Evolutionary conservation across 2,113 vertebrate species (phyloP), one percentile per base, ranked within the genome.

Genomic region (Aramus guarauna): DNA sequence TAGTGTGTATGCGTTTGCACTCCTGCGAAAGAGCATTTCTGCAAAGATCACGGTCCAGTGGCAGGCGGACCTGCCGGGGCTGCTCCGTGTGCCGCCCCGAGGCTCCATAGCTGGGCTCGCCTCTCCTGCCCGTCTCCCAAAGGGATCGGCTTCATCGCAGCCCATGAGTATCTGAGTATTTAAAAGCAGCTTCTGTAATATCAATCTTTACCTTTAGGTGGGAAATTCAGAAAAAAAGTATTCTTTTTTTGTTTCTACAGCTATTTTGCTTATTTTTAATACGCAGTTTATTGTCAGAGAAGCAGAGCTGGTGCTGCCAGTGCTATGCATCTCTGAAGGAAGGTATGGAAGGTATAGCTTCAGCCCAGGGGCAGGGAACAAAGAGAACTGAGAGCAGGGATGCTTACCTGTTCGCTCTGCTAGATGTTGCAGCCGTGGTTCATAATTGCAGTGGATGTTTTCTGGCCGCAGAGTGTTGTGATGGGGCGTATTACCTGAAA

Each of bases 1-100:
- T 9, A 23, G 27, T 1, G 26, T 21, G 1, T 13, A 4, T 15
- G 21, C 2, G 1, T 37, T 34, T 23, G 34, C 17, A 2, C 22
- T 22, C 23, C 53, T 59, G 34, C 4, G 34, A 9, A 66, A 2
- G 8, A 29, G 47, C 22, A 4, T 12, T 30, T n/a, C 2, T 11
- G 29, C 15, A 3, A 29, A 29, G 34, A 16, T 5, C 2, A 2
- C 22, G 18, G 36, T 5, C 9, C 15, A 1, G 53, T 1, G 16
- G 45, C 22, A 3, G 16, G 63, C 2, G 3, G 37, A 9, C 11
- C 12, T 43, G 56, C 24, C 2, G 27, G 47, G 39, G 39, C 2
- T 15, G n/a, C 23, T 41, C 41, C 1, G n/a, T 10, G 18, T 79
- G 50, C 15, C 60, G 13, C 29, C 34, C 29, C 63, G 8, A 8